A percentile compares a stretch with the other conserved stretches of the same genome.
Evolutionary conservation across 2,888 invertebrate genomes (phyloP).

Genomic region (Ecliptopera silaceata): DNA sequence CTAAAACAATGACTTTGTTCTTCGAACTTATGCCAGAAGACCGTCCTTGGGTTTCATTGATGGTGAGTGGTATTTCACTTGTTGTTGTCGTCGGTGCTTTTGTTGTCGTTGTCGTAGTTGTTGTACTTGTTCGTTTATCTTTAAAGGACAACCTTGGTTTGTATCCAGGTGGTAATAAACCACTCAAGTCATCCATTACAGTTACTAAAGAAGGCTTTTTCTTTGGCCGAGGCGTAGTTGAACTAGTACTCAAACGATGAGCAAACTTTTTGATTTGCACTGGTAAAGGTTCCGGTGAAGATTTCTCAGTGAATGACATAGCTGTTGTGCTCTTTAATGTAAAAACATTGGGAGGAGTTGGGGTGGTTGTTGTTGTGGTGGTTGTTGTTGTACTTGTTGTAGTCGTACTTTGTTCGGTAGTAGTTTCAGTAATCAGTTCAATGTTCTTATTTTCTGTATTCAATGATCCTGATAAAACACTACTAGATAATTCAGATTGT

Average conservation of each 20-base stretch:
- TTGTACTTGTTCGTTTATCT: slow-evolving; percentile 80
- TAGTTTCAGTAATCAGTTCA: slow-evolving; percentile 84
- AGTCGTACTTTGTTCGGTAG: slow-evolving; percentile 58
- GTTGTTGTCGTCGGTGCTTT: slow-evolving; percentile 40
- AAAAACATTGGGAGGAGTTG: slow-evolving; percentile 69
- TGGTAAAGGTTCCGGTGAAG: slow-evolving; percentile 83
- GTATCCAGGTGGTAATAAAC: slow-evolving; percentile 85
- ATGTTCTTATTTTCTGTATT: slow-evolving; percentile 87
- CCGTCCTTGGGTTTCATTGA: slow-evolving; percentile 73
- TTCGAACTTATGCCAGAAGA: slow-evolving; percentile 82
- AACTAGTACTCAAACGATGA: slow-evolving; percentile 68
- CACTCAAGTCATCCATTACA: slow-evolving; percentile 83
- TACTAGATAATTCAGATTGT: slow-evolving; percentile 92
- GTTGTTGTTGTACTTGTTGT: slow-evolving; percentile 48
- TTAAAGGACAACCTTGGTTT: slow-evolving; percentile 79
- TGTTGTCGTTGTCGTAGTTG: slow-evolving; percentile 66
- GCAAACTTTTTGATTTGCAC: slow-evolving; percentile 87
- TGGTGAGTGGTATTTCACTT: slow-evolving; percentile 48
- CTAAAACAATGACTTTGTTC: slow-evolving; percentile 82
- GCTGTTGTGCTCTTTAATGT: slow-evolving; percentile 78
- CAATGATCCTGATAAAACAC: slow-evolving; percentile 88
- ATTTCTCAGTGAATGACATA: slow-evolving; percentile 76
- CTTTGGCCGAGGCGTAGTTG: slow-evolving; percentile 73
- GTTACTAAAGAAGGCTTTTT: slow-evolving; percentile 72
- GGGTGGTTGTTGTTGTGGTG: slow-evolving; percentile 59